Base-by-base conservation (phyloP, 2,888 invertebrate species). In the Nymphalis polychloros region DNA sequence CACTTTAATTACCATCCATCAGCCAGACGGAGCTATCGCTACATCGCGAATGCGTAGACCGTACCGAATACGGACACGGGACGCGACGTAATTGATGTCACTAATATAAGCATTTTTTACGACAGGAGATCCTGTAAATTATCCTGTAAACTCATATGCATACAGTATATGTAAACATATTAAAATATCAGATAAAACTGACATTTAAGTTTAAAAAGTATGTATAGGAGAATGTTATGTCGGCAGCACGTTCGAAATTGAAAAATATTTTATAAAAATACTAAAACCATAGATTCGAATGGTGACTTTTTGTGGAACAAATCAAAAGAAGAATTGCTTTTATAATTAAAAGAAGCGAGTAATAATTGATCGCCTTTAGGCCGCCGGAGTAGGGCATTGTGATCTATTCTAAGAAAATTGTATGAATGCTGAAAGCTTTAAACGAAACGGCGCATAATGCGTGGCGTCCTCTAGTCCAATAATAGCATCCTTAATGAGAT, bases 401-500 rank as follows among this genome's bases (percentile, higher is more conserved):
- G 57, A 62, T 61, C 61, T 66, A 69, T 69, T 64, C 52, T 46
- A 49, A 69, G 69, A 69, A 64, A 69, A 71, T 62, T 53, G 48
- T 52, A 64, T 64, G 70, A 72, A 67, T 63, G 73, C 64, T 73
- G 70, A 72, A 73, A 70, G 53, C 59, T 60, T 67, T 65, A 66
- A 69, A 70, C 68, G 67, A 67, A 70, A 64, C 55, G 62, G 68
- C 63, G 59, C 55, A 67, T 68, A 64, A 73, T 79, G 80, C 81
- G 81, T 82, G 79, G 76, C 80, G 78, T 79, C 82, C 78, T 81
- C 78, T 80, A 81, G 79, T 85, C 87, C 87, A 87, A 91, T 92
- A 90, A 92, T 90, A 92, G 90, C 81, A 78, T 81, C 85, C 86
- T 83, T 92, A 93, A 93, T 92, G 92, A 92, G 92, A 93, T 93